Conservation (phyloP, 2,113 vertebrate species). For the Ciconia stormi region DNA sequence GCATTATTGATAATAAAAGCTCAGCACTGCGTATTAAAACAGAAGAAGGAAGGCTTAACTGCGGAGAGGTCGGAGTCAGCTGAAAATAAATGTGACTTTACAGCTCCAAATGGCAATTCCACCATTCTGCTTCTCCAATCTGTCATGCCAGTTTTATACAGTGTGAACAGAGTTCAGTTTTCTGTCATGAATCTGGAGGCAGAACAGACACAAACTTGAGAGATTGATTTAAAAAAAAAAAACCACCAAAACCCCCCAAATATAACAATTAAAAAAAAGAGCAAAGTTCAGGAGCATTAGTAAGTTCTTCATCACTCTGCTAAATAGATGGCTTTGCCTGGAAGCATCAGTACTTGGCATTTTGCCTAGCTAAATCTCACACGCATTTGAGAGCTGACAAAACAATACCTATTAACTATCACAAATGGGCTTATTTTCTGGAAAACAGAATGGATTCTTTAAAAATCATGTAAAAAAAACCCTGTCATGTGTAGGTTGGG, state of each 20-base stretch:
- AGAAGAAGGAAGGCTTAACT: background rate
- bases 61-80: background rate
- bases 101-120: background rate
- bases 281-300: background rate
- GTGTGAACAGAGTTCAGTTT: background rate
- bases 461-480: background rate
- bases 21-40: background rate
- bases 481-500: background rate
- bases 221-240: background rate
- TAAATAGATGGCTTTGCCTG: background rate
- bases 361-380: background rate
- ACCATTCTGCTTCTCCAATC: background rate
- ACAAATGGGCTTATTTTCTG: background rate
- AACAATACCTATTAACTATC: background rate
- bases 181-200: background rate
- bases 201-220: background rate
- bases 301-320: background rate
- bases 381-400: background rate
- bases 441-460: background rate
- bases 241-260: background rate
- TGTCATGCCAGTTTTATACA: background rate
- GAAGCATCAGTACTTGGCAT: background rate
- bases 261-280: background rate
- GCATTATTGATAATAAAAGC: constrained; percentile 44
- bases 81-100: constrained; percentile 25